Evolutionary conservation across 2,888 invertebrate genomes (phyloP), one percentile per base, ranked within the genome.

Genomic region (Diarsia rubi): DNA sequence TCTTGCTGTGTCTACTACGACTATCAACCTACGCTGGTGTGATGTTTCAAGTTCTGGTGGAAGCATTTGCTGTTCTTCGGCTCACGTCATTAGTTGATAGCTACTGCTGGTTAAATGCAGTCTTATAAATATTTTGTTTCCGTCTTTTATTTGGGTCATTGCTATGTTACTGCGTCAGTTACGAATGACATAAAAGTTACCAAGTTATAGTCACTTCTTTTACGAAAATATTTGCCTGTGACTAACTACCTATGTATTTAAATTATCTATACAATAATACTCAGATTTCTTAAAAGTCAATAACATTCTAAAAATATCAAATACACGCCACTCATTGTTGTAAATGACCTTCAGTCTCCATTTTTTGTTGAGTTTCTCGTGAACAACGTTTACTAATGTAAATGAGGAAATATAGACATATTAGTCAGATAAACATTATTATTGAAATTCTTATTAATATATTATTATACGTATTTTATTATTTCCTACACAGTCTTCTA

Each of bases 291-390:
- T 6, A 42, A 16, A 16, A 42, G 3, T 21, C 37, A 73, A 47
- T 37, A 37, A 24, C 2, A 37, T 31, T 45, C 24, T 16, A 16
- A 21, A 54, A 45, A 45, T 21, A 63, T 11, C 2, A 21, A n/a
- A 12, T 31, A 24, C 1, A 52, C n/a, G 63, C 14, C 19, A 42
- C 19, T 12, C 24, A 57, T 73, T 80, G 24, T 57, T 57, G 5
- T 47, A 24, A 60, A 65, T 19, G 31, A 24, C 47, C n/a, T 60
- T 73, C 16, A 21, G 8, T 24, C 24, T 14, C 1, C 21, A 42
- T 62, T 57, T 63, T 59, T 81, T 81, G 31, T 2, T 8, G 3
- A n/a, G 12, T 54, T 73, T 65, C 21, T 31, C 62, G 14, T 57
- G 24, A 24, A 47, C 1, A 27, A 16, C 14, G 11, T 64, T 24